These are phyloP conservation scores for Scomber colias DNA, from an alignment of 2,113 vertebrate genomes.

Conservation along the genomic window DNA sequence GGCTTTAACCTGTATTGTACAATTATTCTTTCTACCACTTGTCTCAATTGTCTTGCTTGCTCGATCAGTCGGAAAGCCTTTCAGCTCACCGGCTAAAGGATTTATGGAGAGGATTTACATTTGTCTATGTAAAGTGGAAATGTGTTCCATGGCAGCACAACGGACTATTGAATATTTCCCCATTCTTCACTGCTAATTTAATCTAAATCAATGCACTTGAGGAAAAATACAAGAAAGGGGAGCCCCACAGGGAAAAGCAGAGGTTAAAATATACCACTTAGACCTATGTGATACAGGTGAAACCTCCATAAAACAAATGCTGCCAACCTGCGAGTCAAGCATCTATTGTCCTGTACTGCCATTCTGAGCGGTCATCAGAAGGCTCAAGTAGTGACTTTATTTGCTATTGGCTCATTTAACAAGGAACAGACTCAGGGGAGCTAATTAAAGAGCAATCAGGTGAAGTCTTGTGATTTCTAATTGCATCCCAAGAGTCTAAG, in stretches of 20 bases:
- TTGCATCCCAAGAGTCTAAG: slow-evolving; percentile 66
- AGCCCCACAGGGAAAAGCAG: background rate
- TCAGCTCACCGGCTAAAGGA: slow-evolving; percentile 39
- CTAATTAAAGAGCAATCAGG: slow-evolving; percentile 80
- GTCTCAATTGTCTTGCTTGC: slow-evolving; percentile 46
- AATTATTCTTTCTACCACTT: slow-evolving; percentile 52
- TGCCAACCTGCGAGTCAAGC: slow-evolving; percentile 32
- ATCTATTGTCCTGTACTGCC: slow-evolving; percentile 33
- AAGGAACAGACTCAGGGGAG: slow-evolving; percentile 62
- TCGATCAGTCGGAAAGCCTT: slow-evolving; percentile 56
- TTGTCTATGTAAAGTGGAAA: slow-evolving; percentile 8
- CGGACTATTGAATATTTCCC: background rate
- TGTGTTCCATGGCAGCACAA: slow-evolving; percentile 9
- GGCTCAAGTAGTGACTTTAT: slow-evolving; percentile 39
- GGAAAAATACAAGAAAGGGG: background rate
- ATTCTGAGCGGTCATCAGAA: slow-evolving; percentile 30
- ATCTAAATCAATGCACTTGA: slow-evolving; percentile 23
- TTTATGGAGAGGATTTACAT: slow-evolving; percentile 32
- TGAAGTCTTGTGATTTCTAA: slow-evolving; percentile 72
- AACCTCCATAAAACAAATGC: slow-evolving; percentile 21
- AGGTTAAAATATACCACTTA: slow-evolving; percentile 21
- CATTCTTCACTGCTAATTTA: slow-evolving; percentile 24
- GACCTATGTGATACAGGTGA: background rate
- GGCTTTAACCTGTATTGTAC: slow-evolving; percentile 48
- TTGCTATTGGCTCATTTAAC: slow-evolving; percentile 57